Conservation (phyloP, 2,888 invertebrate species). For the Buathra laborator region DNA sequence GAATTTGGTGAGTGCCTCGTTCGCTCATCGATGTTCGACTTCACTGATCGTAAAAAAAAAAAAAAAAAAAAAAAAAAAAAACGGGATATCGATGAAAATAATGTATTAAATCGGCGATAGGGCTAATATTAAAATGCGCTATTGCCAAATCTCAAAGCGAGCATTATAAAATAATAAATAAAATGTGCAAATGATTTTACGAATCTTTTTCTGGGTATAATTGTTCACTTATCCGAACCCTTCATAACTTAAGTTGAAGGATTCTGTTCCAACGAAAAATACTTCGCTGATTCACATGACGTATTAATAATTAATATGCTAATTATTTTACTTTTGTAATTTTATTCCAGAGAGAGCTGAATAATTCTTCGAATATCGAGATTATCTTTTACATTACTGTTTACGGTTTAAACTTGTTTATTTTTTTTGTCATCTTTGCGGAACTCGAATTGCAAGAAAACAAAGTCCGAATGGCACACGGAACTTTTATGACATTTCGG, state of each 20-base stretch:
- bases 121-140: neutral
- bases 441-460: neutral
- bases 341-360: too few relatives aligned
- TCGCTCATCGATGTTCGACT: slow-evolving; percentile 7
- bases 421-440: neutral
- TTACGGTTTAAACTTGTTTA: neutral
- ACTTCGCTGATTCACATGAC: too few relatives aligned
- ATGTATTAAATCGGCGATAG: neutral
- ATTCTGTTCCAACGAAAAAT: too few relatives aligned
- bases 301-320: neutral
- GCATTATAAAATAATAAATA: neutral
- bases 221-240: too few relatives aligned
- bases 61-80: neutral
- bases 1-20: slow-evolving; percentile 7
- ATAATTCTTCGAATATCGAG: too few relatives aligned
- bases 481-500: slow-evolving; percentile 21
- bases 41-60: neutral
- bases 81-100: neutral
- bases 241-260: too few relatives aligned
- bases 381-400: neutral
- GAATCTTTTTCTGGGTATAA: neutral
- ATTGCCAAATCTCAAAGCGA: neutral
- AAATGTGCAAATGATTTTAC: neutral
- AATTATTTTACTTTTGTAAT: neutral
- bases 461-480: slow-evolving; percentile 2